A percentile compares a stretch with the other conserved stretches of the same genome.
Evolutionary conservation across 2,113 vertebrate species (phyloP).

Genomic region (Panthera leo): DNA sequence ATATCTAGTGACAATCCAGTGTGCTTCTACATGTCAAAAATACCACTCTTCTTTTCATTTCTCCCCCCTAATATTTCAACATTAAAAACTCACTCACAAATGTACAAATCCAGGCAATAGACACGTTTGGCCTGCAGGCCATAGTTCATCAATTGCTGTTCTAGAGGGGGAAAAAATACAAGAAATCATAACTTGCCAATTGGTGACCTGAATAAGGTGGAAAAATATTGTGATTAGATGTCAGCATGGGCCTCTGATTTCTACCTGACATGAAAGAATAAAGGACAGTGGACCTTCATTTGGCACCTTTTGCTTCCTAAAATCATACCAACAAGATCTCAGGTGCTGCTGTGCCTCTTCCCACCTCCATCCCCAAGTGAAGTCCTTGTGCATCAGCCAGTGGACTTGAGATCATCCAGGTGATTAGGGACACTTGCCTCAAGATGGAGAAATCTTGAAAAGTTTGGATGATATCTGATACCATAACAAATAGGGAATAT

Average conservation of each 20-base stretch:
- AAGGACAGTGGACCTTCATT: background rate
- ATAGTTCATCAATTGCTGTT: background rate
- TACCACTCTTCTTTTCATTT: background rate
- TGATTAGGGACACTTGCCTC: background rate
- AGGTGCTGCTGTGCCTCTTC: accelerated
- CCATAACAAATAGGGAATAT: background rate
- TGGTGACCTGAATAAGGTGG: background rate
- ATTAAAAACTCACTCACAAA: background rate
- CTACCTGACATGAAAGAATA: background rate
- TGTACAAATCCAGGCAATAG: background rate
- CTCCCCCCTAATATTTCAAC: background rate
- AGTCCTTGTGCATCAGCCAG: background rate
- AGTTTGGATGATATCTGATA: background rate
- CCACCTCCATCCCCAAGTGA: background rate
- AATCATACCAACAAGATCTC: background rate
- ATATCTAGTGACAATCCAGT: background rate
- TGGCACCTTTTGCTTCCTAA: background rate
- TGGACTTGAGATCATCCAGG: background rate
- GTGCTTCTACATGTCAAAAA: background rate
- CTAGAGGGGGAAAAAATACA: background rate
- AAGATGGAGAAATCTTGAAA: background rate
- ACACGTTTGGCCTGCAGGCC: background rate
- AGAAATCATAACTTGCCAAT: background rate
- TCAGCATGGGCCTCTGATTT: background rate
- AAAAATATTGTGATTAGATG: background rate